These are phyloP conservation scores for Peromyscus maniculatus DNA, from an alignment of 2,113 vertebrate species.

Conservation along the genomic window DNA sequence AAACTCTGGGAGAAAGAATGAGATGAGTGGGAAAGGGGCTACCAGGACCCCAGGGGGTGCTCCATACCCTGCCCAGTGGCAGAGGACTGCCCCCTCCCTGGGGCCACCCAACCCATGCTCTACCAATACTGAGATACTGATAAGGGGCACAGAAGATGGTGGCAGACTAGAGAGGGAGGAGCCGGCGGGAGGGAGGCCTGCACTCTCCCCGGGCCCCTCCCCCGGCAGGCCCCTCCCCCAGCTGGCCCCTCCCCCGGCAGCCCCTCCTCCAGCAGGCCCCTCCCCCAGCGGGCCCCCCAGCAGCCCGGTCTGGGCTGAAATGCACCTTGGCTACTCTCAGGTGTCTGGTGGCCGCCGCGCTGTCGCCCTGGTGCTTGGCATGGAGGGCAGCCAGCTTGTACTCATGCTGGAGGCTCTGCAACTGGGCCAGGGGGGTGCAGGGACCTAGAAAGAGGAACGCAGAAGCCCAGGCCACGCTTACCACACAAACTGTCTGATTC, in stretches of 20 bases:
- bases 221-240: too few relatives aligned
- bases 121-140: neutral
- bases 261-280: too few relatives aligned
- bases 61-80: neutral
- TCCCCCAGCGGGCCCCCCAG: too few relatives aligned
- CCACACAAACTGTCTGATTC: neutral
- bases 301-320: neutral
- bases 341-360: slow-evolving; percentile 86
- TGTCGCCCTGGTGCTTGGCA: slow-evolving; percentile 91
- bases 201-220: too few relatives aligned
- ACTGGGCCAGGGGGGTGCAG: slow-evolving; percentile 81
- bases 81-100: neutral
- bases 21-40: neutral
- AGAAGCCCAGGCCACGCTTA: too few relatives aligned
- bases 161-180: neutral
- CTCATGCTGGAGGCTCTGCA: slow-evolving; percentile 90
- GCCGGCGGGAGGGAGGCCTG: fast-evolving
- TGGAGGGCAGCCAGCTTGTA: slow-evolving; percentile 93
- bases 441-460: slow-evolving; percentile 54
- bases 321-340: slow-evolving; percentile 92
- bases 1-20: slow-evolving; percentile 86
- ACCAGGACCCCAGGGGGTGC: neutral
- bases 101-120: neutral
- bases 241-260: too few relatives aligned
- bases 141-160: neutral